Base-by-base conservation (phyloP, 1,140 invertebrate genomes). In the Neodiprion fabricii region DNA sequence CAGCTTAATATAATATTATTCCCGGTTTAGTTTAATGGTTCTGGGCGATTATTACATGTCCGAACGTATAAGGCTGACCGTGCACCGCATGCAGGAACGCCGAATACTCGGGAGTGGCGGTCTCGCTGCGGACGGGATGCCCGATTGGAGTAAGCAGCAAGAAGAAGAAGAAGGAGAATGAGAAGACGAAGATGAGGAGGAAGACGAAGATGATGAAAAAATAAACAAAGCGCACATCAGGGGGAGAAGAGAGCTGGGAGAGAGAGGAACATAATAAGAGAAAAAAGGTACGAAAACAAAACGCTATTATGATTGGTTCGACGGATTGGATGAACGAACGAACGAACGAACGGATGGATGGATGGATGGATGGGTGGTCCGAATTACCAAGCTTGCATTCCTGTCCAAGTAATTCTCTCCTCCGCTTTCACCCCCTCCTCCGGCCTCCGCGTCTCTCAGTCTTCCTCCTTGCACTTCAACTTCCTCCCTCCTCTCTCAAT, bases 1-100 rank as follows among this genome's bases (percentile, higher is more conserved):
- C 82, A 85, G 84, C 85, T 86, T 85, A 85, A 87, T 88, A 87
- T 87, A 88, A 87, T 88, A 88, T 88, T 88, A 88, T 88, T 88
- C 86, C 84, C 85, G 86, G 86, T 88, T 87, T 87, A 88, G 87
- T 88, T 88, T 88, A 88, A 88, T 88, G 86, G 86, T 88, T 85
- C 81, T 78, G 85, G 84, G 83, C 86, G 87, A 88, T 88, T 88
- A 88, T 88, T 88, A 88, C 86, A 83, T 83, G 76, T 78, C 76
- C 77, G 76, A 76, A n/a, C 50, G 66, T 47, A 68, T 61, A 75
- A 47, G 61, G 48, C 66, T 17, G 61, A 66, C 11, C 65, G 73
- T 49, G 68, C 72, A 69, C 67, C 67, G 17, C 67, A 76, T 74
- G 53, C 71, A 81, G 79, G 74, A 61, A 12, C 53, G 53, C 11